Conservation (phyloP, 1,140 invertebrate species). For the Drosophila melanogaster region DNA sequence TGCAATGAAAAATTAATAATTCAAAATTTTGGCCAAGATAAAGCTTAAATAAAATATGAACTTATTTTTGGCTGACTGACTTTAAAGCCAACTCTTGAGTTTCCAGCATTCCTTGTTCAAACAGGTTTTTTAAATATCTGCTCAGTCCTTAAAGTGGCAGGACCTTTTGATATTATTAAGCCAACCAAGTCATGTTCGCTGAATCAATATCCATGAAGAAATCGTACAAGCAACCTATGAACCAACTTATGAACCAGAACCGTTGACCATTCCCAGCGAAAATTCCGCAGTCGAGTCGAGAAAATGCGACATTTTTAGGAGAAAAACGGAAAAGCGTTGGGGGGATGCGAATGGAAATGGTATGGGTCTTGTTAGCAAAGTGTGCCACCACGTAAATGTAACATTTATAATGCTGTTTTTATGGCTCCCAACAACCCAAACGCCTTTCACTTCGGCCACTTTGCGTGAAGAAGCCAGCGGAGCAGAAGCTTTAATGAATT, state of each 20-base stretch:
- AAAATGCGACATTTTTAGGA: constrained; percentile 5
- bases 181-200: constrained; percentile 9
- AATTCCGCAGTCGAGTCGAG: constrained; percentile 1
- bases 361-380: constrained; percentile 33
- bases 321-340: not conserved
- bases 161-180: not conserved
- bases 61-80: not conserved
- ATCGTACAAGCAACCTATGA: constrained; percentile 13
- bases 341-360: not conserved
- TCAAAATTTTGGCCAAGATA: constrained; percentile 3
- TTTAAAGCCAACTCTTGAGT: too few species aligned
- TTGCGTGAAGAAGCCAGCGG: not conserved
- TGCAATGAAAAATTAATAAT: constrained; percentile 10
- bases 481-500: constrained; percentile 45
- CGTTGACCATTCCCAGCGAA: constrained; percentile 21
- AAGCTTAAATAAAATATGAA: constrained; percentile 13
- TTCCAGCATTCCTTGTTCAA: not conserved
- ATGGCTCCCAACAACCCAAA: constrained; percentile 47
- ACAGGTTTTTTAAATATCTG: not conserved
- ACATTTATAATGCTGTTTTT: constrained; percentile 82
- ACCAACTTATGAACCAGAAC: constrained; percentile 23
- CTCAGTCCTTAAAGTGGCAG: not conserved
- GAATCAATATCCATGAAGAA: constrained; percentile 21
- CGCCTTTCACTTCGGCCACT: constrained; percentile 24
- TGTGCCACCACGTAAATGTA: constrained; percentile 72